These are phyloP conservation scores for Grammomys dolichurus DNA, from an alignment of 2,113 vertebrate species.

Conservation along the genomic window DNA sequence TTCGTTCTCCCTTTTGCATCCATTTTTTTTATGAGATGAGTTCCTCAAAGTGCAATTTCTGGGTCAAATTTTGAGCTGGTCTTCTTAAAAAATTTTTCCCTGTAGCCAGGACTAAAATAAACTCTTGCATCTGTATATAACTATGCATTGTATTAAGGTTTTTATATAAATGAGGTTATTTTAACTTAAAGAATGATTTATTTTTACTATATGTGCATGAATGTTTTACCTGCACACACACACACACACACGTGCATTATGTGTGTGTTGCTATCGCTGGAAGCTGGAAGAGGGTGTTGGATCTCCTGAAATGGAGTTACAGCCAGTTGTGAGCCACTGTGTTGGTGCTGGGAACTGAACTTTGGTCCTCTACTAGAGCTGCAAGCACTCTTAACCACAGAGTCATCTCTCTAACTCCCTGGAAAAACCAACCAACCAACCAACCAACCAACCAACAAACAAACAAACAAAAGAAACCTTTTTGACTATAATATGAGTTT, in stretches of 20 bases:
- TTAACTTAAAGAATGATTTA: background rate
- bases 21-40: background rate
- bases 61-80: slow-evolving; percentile 41
- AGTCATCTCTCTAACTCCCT: background rate
- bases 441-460: no score
- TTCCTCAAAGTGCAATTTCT: slow-evolving; percentile 41
- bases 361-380: background rate
- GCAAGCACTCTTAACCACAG: background rate
- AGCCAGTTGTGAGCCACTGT: background rate
- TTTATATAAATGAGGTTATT: background rate
- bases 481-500: background rate
- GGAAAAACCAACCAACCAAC: background rate
- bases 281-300: background rate
- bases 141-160: slow-evolving; percentile 26
- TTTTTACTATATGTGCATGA: background rate
- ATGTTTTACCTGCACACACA: no score
- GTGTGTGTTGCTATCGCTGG: background rate
- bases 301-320: background rate
- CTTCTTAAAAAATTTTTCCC: background rate
- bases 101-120: slow-evolving; percentile 19
- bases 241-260: background rate
- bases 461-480: background rate
- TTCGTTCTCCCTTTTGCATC: background rate
- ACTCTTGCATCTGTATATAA: background rate
- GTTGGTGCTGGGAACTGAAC: background rate